These are phyloP conservation scores for Apostichopus leukothele DNA, from an alignment of 53 echinoderm and acorn worm species.

Conservation along the genomic window DNA sequence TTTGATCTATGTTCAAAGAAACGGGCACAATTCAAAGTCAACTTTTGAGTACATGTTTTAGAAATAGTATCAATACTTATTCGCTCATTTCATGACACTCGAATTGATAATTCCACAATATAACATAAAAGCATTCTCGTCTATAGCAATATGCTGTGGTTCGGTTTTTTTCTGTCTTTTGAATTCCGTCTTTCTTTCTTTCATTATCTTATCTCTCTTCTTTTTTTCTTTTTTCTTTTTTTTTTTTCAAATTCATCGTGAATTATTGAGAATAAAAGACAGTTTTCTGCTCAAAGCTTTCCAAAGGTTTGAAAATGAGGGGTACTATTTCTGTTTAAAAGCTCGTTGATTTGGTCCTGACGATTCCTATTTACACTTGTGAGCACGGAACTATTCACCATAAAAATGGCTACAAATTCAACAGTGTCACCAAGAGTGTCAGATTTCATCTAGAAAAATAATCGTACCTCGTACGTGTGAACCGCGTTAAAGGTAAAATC, in stretches of 20 bases:
- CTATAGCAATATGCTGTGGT: not conserved
- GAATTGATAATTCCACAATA: too few species aligned
- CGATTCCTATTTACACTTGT: constrained; percentile 21
- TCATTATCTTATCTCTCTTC: not conserved
- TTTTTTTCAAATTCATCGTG: not conserved
- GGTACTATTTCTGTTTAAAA: not conserved
- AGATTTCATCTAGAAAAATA: constrained; percentile 26
- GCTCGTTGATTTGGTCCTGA: not conserved
- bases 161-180: not conserved
- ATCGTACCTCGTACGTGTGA: not conserved
- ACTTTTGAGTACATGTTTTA: too few species aligned
- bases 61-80: too few species aligned
- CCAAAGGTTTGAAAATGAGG: not conserved
- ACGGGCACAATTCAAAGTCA: too few species aligned
- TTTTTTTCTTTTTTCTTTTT: not conserved
- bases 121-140: too few species aligned
- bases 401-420: constrained; percentile 10
- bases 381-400: constrained; percentile 28
- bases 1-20: too few species aligned
- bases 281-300: not conserved
- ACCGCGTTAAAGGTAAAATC: not conserved
- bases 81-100: too few species aligned
- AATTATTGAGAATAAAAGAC: not conserved
- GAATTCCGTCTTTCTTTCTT: not conserved
- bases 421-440: constrained; percentile 8